A percentile compares a stretch with the other conserved stretches of the same genome.
phyloP scores from a whole-genome alignment of 1,140 invertebrate species.

The Diorhabda elongata region DNA sequence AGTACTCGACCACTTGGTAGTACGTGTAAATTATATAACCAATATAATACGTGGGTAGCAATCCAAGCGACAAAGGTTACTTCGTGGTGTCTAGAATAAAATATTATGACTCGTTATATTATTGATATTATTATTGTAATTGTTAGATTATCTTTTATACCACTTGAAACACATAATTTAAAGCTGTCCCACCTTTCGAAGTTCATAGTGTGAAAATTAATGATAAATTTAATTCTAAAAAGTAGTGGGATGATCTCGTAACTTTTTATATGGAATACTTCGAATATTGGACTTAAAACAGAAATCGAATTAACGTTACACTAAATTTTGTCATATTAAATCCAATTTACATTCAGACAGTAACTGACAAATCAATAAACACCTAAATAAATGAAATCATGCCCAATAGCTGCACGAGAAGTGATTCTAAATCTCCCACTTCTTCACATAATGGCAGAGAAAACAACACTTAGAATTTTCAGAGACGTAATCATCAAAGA shows the following conservation, averaged over 20 bases:
- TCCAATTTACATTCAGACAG: too few relatives aligned
- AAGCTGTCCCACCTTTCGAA: background rate
- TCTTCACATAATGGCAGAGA: too few relatives aligned
- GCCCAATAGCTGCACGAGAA: too few relatives aligned
- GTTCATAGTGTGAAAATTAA: background rate
- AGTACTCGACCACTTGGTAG: conserved; percentile 36
- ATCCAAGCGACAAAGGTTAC: conserved; percentile 32
- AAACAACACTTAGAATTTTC: too few relatives aligned
- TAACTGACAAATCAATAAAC: too few relatives aligned
- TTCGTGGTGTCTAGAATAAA: conserved; percentile 23
- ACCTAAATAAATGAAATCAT: too few relatives aligned
- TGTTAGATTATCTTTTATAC: background rate
- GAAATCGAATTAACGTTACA: too few relatives aligned
- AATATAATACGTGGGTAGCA: conserved; percentile 37
- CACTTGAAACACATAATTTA: background rate
- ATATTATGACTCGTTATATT: background rate
- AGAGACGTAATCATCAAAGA: too few relatives aligned
- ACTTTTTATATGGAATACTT: too few relatives aligned
- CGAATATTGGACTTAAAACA: too few relatives aligned
- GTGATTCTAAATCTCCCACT: too few relatives aligned
- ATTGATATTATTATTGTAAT: background rate
- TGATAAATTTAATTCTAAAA: background rate
- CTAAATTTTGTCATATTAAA: too few relatives aligned
- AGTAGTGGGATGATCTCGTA: background rate
- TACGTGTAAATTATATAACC: conserved; percentile 34